A percentile compares a stretch with the other conserved stretches of the same genome.
These are phyloP conservation scores for Resseliella maxima DNA, from an alignment of 2,888 invertebrate genomes.

Conservation along the genomic window DNA sequence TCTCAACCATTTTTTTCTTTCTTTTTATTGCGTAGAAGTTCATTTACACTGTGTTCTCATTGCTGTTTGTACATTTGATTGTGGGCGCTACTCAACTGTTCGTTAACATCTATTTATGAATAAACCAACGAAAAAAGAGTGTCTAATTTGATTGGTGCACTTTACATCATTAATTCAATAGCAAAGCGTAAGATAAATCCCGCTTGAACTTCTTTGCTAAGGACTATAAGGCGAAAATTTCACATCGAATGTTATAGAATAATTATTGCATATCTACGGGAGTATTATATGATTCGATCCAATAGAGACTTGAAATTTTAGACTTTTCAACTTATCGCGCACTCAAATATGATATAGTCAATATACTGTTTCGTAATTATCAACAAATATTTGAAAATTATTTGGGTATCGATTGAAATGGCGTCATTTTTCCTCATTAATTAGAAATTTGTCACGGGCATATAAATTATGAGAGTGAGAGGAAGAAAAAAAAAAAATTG, in stretches of 20 bases:
- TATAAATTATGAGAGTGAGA: too few species aligned
- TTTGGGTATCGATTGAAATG: background rate
- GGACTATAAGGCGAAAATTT: background rate
- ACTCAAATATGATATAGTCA: background rate
- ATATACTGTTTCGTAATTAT: too few species aligned
- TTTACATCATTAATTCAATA: background rate
- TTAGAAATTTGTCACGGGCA: constrained; percentile 33
- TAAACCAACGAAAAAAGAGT: background rate
- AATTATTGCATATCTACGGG: constrained; percentile 40
- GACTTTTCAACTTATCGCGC: background rate
- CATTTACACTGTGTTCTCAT: background rate
- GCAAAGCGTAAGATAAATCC: background rate
- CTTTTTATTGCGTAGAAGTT: background rate
- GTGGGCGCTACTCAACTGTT: constrained; percentile 13
- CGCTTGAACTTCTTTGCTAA: background rate
- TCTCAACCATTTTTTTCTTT: too few species aligned
- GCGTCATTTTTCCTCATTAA: background rate
- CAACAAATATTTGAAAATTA: background rate
- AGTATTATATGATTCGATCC: background rate
- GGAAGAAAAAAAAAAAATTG: constrained; percentile 38
- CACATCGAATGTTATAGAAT: background rate
- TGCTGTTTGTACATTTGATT: background rate
- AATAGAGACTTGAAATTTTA: background rate
- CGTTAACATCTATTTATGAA: background rate
- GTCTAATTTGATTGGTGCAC: constrained; percentile 42